Evolutionary conservation across 2,797 vertebrate species (phyloP).

Genomic region (Etheostoma nigrum): DNA sequence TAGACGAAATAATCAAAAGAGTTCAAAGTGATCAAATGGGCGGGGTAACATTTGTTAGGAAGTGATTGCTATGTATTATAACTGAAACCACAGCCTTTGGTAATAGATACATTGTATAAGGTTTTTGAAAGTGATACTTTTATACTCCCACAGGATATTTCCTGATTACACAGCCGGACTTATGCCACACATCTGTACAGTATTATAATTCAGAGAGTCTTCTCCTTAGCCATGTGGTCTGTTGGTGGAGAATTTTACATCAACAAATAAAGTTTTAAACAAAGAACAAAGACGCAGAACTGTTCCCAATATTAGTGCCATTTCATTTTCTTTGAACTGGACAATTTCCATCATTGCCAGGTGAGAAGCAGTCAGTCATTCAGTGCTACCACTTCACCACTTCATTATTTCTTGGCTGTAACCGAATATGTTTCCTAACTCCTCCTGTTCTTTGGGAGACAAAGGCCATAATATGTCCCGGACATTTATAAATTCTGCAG

Average conservation of each 20-base stretch:
- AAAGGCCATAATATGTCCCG: conserved; percentile 72
- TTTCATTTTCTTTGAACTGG: conserved; percentile 17
- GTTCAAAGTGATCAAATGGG: neutral
- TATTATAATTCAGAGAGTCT: conserved; percentile 29
- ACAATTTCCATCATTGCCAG: conserved; percentile 1
- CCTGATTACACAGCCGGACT: neutral
- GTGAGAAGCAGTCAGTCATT: conserved; percentile 3
- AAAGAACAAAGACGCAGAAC: conserved; percentile 36
- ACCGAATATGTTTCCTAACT: conserved; percentile 1
- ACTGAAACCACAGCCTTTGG: neutral
- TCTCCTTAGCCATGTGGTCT: conserved; percentile 42
- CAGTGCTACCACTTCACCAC: conserved; percentile 13
- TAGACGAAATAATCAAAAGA: neutral
- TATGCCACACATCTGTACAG: conserved; percentile 14
- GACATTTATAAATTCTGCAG: conserved; percentile 51
- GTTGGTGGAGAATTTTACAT: conserved; percentile 42
- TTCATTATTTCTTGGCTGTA: conserved; percentile 24
- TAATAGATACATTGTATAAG: neutral
- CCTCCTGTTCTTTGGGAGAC: conserved; percentile 55
- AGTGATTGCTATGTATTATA: neutral
- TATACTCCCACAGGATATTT: neutral
- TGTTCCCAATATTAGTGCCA: neutral
- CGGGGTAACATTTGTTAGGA: neutral
- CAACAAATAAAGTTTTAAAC: conserved; percentile 38
- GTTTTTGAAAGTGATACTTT: too few relatives aligned